Percentiles rank a stretch among this genome's conserved stretches.
Conservation (phyloP, 2,888 invertebrate genomes). For the Phortica okadai region DNA sequence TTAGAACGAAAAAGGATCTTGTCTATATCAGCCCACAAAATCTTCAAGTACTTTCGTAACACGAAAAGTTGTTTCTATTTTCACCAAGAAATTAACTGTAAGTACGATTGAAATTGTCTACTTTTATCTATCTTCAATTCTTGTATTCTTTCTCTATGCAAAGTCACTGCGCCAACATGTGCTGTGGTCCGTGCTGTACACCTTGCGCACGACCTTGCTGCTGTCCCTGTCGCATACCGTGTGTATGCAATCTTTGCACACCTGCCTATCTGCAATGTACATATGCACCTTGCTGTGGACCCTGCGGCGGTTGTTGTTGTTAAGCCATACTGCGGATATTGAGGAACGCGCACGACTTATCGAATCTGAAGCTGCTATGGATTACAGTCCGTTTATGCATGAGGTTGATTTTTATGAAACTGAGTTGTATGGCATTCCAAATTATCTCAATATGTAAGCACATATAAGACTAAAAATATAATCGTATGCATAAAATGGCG, state of each 20-base stretch:
- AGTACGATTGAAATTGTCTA: neutral
- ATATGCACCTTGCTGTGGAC: neutral
- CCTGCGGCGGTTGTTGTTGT: neutral
- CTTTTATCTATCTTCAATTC: neutral
- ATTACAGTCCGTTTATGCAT: no score
- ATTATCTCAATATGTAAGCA: no score
- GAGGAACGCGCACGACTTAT: neutral
- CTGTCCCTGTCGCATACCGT: no score
- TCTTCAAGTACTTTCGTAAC: no score
- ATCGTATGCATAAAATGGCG: no score
- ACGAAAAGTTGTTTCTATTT: no score
- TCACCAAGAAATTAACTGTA: neutral
- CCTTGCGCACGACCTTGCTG: neutral
- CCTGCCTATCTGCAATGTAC: slow-evolving; percentile 14
- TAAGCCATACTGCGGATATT: neutral
- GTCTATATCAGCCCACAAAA: no score
- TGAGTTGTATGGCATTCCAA: no score
- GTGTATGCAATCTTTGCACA: neutral
- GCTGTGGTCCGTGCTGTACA: neutral
- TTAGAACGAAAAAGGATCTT: no score
- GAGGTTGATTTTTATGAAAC: no score
- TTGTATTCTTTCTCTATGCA: neutral
- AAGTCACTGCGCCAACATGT: neutral
- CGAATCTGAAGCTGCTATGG: neutral
- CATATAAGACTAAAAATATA: no score